phyloP scores from a whole-genome alignment of 2,113 vertebrate species.

The Solenodon paradoxus region DNA sequence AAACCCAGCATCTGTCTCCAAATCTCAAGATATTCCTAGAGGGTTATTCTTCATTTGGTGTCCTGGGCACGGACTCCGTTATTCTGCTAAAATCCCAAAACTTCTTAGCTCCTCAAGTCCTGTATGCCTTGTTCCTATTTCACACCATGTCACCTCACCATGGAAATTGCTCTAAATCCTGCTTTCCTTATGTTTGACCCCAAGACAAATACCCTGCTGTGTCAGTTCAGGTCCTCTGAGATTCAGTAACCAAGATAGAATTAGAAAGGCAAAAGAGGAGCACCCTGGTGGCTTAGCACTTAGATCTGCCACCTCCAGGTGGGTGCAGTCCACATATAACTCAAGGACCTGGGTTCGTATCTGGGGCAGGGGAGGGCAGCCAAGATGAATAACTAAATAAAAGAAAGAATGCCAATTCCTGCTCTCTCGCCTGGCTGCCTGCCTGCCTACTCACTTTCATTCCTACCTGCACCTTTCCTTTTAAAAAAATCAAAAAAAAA shows the following conservation, averaged over 20 bases:
- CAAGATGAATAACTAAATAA: no score
- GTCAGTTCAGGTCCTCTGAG: not conserved
- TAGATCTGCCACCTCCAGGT: no score
- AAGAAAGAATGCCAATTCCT: no score
- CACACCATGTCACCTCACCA: not conserved
- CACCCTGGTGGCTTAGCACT: no score
- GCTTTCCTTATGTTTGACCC: not conserved
- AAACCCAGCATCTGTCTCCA: not conserved
- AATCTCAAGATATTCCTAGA: not conserved
- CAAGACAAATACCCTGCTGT: not conserved
- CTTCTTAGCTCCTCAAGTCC: not conserved
- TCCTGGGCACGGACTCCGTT: not conserved
- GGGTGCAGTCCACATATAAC: no score
- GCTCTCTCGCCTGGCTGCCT: no score
- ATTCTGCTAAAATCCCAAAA: not conserved
- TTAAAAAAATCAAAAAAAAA: no score
- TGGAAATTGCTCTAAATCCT: not conserved
- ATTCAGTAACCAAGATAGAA: not conserved
- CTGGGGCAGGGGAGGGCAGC: no score
- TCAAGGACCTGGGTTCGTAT: no score
- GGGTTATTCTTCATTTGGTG: not conserved
- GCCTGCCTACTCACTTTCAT: no score
- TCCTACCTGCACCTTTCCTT: no score
- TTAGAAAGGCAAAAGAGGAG: not conserved
- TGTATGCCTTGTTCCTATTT: not conserved